Percentiles rank a stretch among this genome's conserved stretches.
Conservation (phyloP, 2,888 invertebrate genomes). For the Zhengitettix transpicula region DNA sequence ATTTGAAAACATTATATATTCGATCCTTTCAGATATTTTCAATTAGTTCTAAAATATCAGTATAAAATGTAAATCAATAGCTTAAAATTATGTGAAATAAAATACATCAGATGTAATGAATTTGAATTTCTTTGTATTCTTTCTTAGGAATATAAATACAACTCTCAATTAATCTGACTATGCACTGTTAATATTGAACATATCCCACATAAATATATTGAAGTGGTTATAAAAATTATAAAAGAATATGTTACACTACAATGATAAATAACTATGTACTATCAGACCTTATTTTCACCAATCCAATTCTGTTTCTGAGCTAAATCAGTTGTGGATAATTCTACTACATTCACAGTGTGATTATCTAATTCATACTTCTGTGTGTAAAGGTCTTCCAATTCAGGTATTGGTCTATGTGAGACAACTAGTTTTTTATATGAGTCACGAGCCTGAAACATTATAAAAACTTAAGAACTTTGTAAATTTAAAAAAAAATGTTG, state of each 20-base stretch:
- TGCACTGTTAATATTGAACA: too few species aligned
- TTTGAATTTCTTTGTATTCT: too few species aligned
- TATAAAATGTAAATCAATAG: too few species aligned
- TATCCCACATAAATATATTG: too few species aligned
- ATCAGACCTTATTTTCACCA: constrained; percentile 40
- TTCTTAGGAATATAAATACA: too few species aligned
- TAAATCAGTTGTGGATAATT: constrained; percentile 51
- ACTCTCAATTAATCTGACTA: too few species aligned
- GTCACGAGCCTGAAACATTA: constrained; percentile 38
- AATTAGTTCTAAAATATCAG: too few species aligned
- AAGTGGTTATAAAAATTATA: background rate
- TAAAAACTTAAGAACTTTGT: background rate
- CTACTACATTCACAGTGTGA: constrained; percentile 62
- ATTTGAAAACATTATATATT: too few species aligned
- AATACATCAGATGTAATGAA: too few species aligned
- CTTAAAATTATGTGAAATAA: too few species aligned
- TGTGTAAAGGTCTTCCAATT: constrained; percentile 46
- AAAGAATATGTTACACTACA: background rate
- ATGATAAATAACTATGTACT: too few species aligned
- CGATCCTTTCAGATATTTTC: too few species aligned
- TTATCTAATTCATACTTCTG: constrained; percentile 61
- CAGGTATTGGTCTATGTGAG: constrained; percentile 52
- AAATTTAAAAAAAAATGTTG: background rate
- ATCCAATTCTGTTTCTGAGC: constrained; percentile 55
- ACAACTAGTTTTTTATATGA: constrained; percentile 55